Evolutionary conservation across 2,888 invertebrate genomes (phyloP), one percentile per base, ranked within the genome.

Genomic region (Julus scandinavius): DNA sequence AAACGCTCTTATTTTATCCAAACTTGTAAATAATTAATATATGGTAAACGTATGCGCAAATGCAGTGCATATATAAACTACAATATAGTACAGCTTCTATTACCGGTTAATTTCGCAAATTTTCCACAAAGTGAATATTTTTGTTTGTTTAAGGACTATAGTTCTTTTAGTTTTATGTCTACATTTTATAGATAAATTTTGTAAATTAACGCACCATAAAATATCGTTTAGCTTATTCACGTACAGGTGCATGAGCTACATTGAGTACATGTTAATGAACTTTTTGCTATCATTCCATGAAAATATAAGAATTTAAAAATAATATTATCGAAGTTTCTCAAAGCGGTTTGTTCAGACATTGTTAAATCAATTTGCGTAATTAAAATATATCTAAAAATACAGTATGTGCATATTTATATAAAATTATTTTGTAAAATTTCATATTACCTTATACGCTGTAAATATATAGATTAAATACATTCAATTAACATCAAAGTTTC

Each of bases 391-490:
- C 17, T 58, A 58, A 58, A 58, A 58, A 58, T 13, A 58, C 58
- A 63, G 20, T 63, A 63, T 63, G 20, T 63, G 63, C 20, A 63
- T 63, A 63, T 63, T 63, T 63, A 63, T 63, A 63, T 63, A 63
- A 63, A 63, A 63, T 17, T 63, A 63, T 63, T 63, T 63, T 63
- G 63, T 63, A 63, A 63, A 63, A 63, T 63, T 63, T 63, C 17
- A 20, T 63, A 63, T 63, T 58, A 50, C 6, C 63, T 20, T 20
- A 63, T 20, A 63, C 20, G 63, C 63, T 63, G 63, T 63, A 63
- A 5, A 63, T n/a, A 63, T 63, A 63, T 20, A 63, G 7, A 63
- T 63, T 63, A 63, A 20, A 63, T 20, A 63, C 63, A 63, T 63
- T n/a, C 20, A 63, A 20, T 20, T 63, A 4, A n/a, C 63, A 20